A percentile compares a stretch with the other conserved stretches of the same genome.
These are phyloP conservation scores for Morphnarchus princeps DNA, from an alignment of 2,113 vertebrate genomes.

Conservation along the genomic window DNA sequence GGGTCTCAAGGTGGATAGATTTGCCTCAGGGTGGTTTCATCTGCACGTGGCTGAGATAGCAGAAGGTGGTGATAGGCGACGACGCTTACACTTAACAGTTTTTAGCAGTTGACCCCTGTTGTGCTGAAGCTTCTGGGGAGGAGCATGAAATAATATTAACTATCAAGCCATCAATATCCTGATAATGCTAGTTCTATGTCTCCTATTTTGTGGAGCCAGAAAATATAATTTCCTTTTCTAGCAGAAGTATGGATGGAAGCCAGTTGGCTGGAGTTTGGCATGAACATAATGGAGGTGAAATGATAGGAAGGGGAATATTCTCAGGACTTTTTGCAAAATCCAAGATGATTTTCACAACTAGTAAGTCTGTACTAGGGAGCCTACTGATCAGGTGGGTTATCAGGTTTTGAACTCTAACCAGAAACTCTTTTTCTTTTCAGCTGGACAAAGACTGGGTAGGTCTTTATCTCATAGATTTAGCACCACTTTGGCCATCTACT, in stretches of 20 bases:
- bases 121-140: not conserved
- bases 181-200: not conserved
- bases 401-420: not conserved
- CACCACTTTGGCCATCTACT: not conserved
- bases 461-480: not conserved
- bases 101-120: not conserved
- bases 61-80: not conserved
- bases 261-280: not conserved
- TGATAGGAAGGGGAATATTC: not conserved
- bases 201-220: not conserved
- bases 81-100: not conserved
- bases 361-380: not conserved
- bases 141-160: not conserved
- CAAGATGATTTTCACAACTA: not conserved
- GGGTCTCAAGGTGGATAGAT: not conserved
- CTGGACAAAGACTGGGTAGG: not conserved
- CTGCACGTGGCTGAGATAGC: not conserved
- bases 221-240: not conserved
- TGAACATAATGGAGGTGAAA: not conserved
- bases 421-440: not conserved
- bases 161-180: not conserved
- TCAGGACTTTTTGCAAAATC: not conserved
- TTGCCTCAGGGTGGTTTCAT: not conserved
- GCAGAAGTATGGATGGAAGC: not conserved
- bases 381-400: not conserved